phyloP scores from a whole-genome alignment of 2,888 invertebrate genomes.

The Lithophane socia region DNA sequence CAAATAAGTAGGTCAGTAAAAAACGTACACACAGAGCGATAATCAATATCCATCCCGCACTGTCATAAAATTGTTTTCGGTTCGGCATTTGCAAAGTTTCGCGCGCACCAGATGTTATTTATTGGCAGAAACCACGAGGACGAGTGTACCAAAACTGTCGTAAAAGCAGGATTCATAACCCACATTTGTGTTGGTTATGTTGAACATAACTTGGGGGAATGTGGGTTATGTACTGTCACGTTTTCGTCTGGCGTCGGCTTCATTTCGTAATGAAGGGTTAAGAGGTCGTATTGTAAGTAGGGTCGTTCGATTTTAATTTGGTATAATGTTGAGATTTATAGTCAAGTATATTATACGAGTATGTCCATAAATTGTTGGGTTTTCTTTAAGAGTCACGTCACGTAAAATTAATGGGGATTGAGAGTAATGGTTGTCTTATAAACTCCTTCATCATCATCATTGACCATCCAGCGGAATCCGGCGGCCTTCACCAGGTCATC shows the following conservation, averaged over 20 bases:
- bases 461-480: too few relatives aligned
- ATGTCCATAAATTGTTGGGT: neutral
- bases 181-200: constrained; percentile 65
- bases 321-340: constrained; percentile 1
- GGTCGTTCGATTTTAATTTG: constrained; percentile 34
- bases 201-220: constrained; percentile 54
- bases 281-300: constrained; percentile 30
- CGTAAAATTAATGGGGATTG: neutral
- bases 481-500: too few relatives aligned
- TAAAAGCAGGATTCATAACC: constrained; percentile 71
- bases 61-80: constrained; percentile 62
- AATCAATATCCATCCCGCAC: constrained; percentile 53
- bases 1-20: constrained; percentile 52
- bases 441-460: neutral
- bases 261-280: constrained; percentile 55
- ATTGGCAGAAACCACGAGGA: constrained; percentile 66
- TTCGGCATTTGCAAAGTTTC: constrained; percentile 64
- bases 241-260: constrained; percentile 58
- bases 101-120: constrained; percentile 72
- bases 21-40: constrained; percentile 42
- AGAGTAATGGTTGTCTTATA: neutral
- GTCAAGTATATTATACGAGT: neutral
- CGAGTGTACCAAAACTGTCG: constrained; percentile 67
- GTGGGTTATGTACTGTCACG: constrained; percentile 69
- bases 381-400: neutral